Evolutionary conservation across 1,140 invertebrate species (phyloP).

Genomic region (Holcopasites calliopsidis): DNA sequence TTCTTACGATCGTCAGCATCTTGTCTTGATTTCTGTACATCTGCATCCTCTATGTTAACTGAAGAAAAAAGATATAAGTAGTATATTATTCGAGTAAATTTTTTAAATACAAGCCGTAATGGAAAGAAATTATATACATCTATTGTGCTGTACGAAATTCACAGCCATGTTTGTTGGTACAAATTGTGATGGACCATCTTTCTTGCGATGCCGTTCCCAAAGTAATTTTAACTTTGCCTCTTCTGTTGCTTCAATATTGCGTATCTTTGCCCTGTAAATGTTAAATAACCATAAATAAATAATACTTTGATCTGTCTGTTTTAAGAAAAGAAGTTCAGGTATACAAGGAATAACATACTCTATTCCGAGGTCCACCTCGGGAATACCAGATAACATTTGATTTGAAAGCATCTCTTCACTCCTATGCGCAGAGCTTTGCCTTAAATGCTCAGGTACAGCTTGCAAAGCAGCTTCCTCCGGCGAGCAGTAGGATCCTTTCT

Average conservation of each 20-base stretch:
- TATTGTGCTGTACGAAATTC: slow-evolving; percentile 98
- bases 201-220: slow-evolving; percentile 93
- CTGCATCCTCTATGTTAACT: slow-evolving; percentile 91
- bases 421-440: slow-evolving; percentile 88
- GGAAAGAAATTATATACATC: slow-evolving; percentile 84
- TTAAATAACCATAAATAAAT: slow-evolving; percentile 22
- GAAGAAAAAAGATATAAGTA: slow-evolving; percentile 65
- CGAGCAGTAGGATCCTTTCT: slow-evolving; percentile 86
- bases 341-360: slow-evolving; percentile 83
- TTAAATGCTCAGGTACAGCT: slow-evolving; percentile 92
- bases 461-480: slow-evolving; percentile 92
- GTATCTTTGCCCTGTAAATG: slow-evolving; percentile 91
- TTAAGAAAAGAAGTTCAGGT: background rate
- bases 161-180: slow-evolving; percentile 99
- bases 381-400: slow-evolving; percentile 99
- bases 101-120: no score
- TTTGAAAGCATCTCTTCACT: slow-evolving; percentile 99
- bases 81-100: background rate
- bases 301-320: background rate
- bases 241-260: slow-evolving; percentile 98
- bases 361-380: slow-evolving; percentile 99
- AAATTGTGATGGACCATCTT: slow-evolving; percentile 96
- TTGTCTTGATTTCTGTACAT: slow-evolving; percentile 81
- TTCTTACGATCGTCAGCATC: slow-evolving; percentile 80
- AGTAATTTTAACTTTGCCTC: slow-evolving; percentile 96